Base-by-base conservation (phyloP, 2,888 invertebrate genomes). In the Idaea straminata region DNA sequence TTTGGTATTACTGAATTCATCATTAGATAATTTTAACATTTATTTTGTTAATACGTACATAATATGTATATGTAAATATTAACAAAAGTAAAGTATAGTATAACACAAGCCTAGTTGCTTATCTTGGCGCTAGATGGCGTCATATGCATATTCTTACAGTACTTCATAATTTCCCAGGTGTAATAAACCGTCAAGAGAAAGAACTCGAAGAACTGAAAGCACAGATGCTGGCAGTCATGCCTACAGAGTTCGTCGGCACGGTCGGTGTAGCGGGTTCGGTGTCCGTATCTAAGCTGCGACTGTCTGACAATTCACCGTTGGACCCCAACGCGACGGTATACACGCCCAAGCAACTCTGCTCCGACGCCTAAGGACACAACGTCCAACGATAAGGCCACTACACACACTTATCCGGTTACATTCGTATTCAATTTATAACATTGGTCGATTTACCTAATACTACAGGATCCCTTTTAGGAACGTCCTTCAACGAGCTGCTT, bases 241-340 rank as follows among this genome's bases (percentile, higher is more conserved):
- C 97, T 62, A 93, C 95, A 73, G 96, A 96, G 72, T 83, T 78
- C 72, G 78, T 86, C 63, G 69, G 82, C 25, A 78, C 83, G 0
- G 73, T 72, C 78, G 86, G 63, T 69, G 82, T 25, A 78, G 83
- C 0, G 73, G 72, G 25, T 10, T 70, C 77, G 57, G 73, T 72
- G 15, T 65, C 74, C 5, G 81, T 84, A 64, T 86, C 88, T 63
- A 86, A 85, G 72, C 78, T 89, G 64, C 85, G 88, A 0, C 80
- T 85, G 10, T 75, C 84, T 1, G 88, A 85, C 68, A 83, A 80
- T 2, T 85, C 88, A 2, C 87, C 87, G 61, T 94, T 98, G 69
- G 98, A 98, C 93, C 98, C 98, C 66, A 97, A 98, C 92, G 98
- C 98, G 72, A 95, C 96, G 72, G 97, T 96, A 75, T 98, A 98